Conservation (phyloP, 2,888 invertebrate genomes). For the Drosophila quinaria region DNA sequence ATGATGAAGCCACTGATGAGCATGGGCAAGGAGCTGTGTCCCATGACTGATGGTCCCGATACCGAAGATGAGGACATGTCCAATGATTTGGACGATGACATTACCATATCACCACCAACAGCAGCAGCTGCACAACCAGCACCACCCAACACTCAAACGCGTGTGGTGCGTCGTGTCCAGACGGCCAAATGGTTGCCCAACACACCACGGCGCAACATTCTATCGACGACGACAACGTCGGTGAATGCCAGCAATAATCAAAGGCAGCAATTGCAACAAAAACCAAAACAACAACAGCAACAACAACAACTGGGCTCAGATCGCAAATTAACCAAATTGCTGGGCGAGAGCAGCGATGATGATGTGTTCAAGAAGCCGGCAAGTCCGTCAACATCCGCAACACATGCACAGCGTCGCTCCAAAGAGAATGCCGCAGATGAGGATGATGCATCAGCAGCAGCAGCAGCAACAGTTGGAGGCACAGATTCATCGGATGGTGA, state of each 20-base stretch:
- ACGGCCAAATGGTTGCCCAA: slow-evolving; percentile 21
- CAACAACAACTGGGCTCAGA: slow-evolving; percentile 29
- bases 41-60: slow-evolving; percentile 55
- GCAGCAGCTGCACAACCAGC: slow-evolving; percentile 1
- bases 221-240: slow-evolving; percentile 44
- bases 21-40: slow-evolving; percentile 76
- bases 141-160: slow-evolving; percentile 9
- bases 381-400: slow-evolving; percentile 31
- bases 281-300: slow-evolving; percentile 11
- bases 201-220: slow-evolving; percentile 49
- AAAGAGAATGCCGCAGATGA: slow-evolving; percentile 56
- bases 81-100: slow-evolving; percentile 57
- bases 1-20: slow-evolving; percentile 83
- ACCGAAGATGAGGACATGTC: slow-evolving; percentile 69
- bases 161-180: slow-evolving; percentile 36
- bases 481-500: slow-evolving; percentile 1
- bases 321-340: slow-evolving; percentile 53
- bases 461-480: slow-evolving; percentile 13
- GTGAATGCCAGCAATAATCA: slow-evolving; percentile 43
- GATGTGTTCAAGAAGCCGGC: slow-evolving; percentile 67
- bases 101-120: slow-evolving; percentile 33
- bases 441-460: slow-evolving; percentile 16
- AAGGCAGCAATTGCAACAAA: slow-evolving; percentile 26
- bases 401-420: slow-evolving; percentile 44
- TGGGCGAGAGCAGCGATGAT: slow-evolving; percentile 54